Evolutionary conservation across 2,113 vertebrate species (phyloP), one percentile per base, ranked within the genome.

Genomic region (Callocephalon fimbriatum): DNA sequence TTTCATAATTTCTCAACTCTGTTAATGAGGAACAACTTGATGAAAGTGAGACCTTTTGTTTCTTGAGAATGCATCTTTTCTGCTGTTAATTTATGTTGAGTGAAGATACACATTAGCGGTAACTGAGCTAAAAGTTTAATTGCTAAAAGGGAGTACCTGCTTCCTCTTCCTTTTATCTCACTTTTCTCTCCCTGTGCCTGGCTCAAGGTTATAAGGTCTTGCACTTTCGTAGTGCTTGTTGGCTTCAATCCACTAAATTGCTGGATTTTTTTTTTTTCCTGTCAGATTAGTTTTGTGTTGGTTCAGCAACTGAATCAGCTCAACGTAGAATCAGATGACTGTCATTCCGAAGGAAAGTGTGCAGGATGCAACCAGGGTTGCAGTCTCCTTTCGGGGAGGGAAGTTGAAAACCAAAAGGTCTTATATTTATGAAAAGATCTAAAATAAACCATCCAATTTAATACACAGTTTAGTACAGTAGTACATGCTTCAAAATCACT

Each of bases 231-330:
- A 48, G 40, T 38, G 25, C 44, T 73, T 73, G 54, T 58, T 86
- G 65, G 45, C 42, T 29, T 91, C 68, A 88, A 6, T 50, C 92
- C 45, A 91, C 37, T 71, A 38, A 77, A 84, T 76, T 83, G 80
- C 68, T 80, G 58, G 71, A 67, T 73, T 54, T 16, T 35, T 14
- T 12, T 72, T 17, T 56, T 85, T 77, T 50, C 29, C 66, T 82
- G 51, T 21, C 56, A 44, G 35, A 23, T 86, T 82, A 37, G 29
- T 70, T 95, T 90, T 93, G 62, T 94, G 87, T 74, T 90, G 40
- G 48, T 75, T 86, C 90, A 93, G 92, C 92, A 91, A 82, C 40
- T 72, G 90, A 54, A 62, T 78, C 50, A 76, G 51, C 85, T 86
- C 66, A 72, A 20, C 18, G 22, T 6, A 59, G 62, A 82, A 75